Percentiles rank a stretch among this genome's conserved stretches.
These are phyloP conservation scores for Hirundo rustica DNA, from an alignment of 2,797 vertebrate genomes.

Conservation along the genomic window DNA sequence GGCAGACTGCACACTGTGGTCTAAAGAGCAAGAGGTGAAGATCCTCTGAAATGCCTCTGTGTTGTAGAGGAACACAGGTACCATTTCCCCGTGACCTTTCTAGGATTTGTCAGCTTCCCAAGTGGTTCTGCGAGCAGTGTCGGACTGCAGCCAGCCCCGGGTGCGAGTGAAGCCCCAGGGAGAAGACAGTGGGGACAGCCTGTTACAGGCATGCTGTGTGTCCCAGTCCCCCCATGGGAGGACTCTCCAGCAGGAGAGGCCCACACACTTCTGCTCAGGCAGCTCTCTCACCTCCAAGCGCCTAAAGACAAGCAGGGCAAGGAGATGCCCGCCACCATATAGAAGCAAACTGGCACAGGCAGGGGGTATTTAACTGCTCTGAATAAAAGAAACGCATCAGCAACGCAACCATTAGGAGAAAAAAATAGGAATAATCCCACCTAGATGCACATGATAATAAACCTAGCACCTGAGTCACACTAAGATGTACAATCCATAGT, in stretches of 20 bases:
- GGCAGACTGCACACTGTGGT: background rate
- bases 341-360: background rate
- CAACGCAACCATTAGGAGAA: background rate
- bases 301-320: background rate
- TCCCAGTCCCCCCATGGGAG: background rate
- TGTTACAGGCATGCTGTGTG: background rate
- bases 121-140: background rate
- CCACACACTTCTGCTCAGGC: background rate
- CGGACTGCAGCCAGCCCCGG: fast-evolving
- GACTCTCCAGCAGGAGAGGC: background rate
- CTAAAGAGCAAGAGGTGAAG: background rate
- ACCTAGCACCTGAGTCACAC: background rate
- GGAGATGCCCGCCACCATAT: background rate
- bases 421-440: background rate
- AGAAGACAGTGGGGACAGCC: background rate
- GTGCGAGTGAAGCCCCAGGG: background rate
- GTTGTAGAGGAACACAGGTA: background rate
- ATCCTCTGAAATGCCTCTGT: background rate
- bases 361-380: background rate
- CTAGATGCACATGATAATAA: background rate
- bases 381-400: background rate
- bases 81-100: fast-evolving
- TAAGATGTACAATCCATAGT: background rate
- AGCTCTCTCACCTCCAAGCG: background rate
- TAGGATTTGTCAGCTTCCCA: background rate